A percentile compares a stretch with the other conserved stretches of the same genome.
Evolutionary conservation across 1,140 invertebrate genomes (phyloP).

Genomic region (Eufriesea mexicana): DNA sequence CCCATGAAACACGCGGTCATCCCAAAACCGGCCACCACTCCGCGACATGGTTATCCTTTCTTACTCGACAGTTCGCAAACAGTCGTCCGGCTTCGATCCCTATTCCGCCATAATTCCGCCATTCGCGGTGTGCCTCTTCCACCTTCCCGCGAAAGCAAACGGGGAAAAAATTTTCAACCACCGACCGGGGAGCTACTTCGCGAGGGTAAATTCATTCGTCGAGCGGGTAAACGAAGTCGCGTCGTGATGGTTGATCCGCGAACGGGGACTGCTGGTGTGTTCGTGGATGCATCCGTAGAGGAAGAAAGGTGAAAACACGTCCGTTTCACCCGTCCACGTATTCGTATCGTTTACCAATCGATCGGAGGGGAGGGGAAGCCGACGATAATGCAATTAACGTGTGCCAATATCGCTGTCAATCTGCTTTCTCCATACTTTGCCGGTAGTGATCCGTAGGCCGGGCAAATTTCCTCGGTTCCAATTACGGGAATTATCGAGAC

Average conservation of each 20-base stretch:
- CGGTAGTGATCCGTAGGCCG: neutral
- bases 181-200: no score
- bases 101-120: no score
- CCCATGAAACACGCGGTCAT: neutral
- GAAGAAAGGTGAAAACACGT: neutral
- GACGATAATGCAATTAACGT: constrained; percentile 29
- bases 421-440: constrained; percentile 3
- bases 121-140: no score
- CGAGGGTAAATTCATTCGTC: no score
- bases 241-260: no score
- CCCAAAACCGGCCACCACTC: neutral
- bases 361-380: neutral
- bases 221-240: no score
- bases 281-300: neutral
- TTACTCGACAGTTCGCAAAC: neutral
- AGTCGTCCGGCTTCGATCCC: no score
- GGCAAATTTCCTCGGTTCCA: constrained; percentile 55
- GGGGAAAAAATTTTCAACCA: no score
- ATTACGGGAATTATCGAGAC: constrained; percentile 51
- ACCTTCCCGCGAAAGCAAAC: no score
- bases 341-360: neutral
- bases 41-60: constrained; percentile 6
- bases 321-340: neutral
- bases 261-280: no score
- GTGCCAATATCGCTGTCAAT: constrained; percentile 27